Base-by-base conservation (phyloP, 1,140 invertebrate genomes). In the Musca vetustissima region DNA sequence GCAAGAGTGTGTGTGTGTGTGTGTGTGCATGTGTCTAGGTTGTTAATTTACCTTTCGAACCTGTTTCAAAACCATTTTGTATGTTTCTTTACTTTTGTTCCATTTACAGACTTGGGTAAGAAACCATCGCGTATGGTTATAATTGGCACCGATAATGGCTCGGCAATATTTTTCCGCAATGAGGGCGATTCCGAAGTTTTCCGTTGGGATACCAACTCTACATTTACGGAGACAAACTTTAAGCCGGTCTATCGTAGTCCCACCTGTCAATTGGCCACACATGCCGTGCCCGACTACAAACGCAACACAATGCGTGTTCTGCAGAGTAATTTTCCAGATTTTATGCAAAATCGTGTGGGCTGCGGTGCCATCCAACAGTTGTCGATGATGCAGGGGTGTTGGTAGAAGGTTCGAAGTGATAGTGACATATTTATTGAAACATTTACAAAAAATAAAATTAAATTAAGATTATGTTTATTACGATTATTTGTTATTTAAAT, bases 291-390 rank as follows among this genome's bases (percentile, higher is more conserved):
- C 2, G 88, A 88, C 72, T 84, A 85, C 70, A 85, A 83, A 28
- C 78, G 84, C 2, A 82, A 80, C n/a, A 80, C 82, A 57, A 87
- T 89, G 84, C 77, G 88, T 8, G 82, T 88, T 3, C 74, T 90
- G 48, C 86, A 89, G 72, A 87, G 86, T 59, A 89, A 89, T 74
- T 89, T 89, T 74, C 86, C 84, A 0, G 88, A 89, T 79, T 90
- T 83, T 72, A 85, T 89, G 74, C 83, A 86, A 61, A 86, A 85
- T 64, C 87, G 84, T 11, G 85, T 88, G 15, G 88, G 88, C 14
- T 88, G 87, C 71, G 87, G 87, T 4, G 84, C 84, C 28, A 81
- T 85, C 14, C 87, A 88, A 70, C 83, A 85, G 15, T 74, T 88
- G n/a, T 79, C 72, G 15, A 67, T 86, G 21, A 83, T 88, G 80